These are phyloP conservation scores for Apamea epomidion DNA, from an alignment of 2,888 invertebrate genomes.

Conservation along the genomic window DNA sequence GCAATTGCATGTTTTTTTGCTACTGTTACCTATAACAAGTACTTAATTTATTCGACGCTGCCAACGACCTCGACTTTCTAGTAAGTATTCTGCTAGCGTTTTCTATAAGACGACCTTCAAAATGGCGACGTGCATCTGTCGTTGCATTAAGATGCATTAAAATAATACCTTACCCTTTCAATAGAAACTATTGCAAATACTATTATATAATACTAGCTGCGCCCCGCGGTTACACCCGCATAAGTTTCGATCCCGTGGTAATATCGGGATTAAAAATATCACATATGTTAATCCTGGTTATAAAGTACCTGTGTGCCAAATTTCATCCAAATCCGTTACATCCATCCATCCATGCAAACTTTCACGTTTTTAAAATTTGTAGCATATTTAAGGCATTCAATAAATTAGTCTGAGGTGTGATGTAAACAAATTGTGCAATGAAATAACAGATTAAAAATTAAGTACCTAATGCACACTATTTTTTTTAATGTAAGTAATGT, in stretches of 20 bases:
- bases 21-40: conserved; percentile 28
- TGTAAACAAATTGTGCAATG: neutral
- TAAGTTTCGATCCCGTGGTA: too few relatives aligned
- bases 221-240: too few relatives aligned
- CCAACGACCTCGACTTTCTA: conserved; percentile 49
- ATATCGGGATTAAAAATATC: too few relatives aligned
- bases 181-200: too few relatives aligned
- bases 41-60: conserved; percentile 47
- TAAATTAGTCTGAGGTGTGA: neutral
- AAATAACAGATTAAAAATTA: neutral
- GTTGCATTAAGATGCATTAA: conserved; percentile 12
- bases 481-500: neutral
- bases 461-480: neutral
- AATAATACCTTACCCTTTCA: neutral
- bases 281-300: too few relatives aligned
- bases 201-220: too few relatives aligned
- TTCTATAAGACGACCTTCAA: conserved; percentile 25
- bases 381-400: neutral
- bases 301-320: too few relatives aligned
- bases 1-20: conserved; percentile 24
- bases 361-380: too few relatives aligned
- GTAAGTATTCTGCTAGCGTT: conserved; percentile 46
- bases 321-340: too few relatives aligned
- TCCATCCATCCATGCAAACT: too few relatives aligned
- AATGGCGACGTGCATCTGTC: neutral